A percentile compares a stretch with the other conserved stretches of the same genome.
These are phyloP conservation scores for Porites cylindrica DNA, from an alignment of 92 coral and sea anemone genomes.

Conservation along the genomic window DNA sequence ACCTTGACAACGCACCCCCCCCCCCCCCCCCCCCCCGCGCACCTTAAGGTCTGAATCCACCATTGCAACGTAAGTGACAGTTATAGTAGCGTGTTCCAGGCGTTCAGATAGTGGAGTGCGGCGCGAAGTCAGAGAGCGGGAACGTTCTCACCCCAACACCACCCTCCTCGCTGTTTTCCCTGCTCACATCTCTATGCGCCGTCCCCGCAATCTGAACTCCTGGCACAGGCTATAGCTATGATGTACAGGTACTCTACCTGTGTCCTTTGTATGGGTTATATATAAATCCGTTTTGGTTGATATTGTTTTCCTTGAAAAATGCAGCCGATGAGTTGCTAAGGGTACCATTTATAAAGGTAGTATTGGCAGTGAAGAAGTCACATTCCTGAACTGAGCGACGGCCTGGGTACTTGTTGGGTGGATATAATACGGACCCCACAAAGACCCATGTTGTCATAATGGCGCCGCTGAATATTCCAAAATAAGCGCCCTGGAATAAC, in stretches of 20 bases:
- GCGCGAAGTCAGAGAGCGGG: no score
- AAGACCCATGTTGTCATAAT: constrained; percentile 80
- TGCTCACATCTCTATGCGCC: no score
- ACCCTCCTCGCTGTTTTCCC: no score
- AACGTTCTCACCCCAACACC: no score
- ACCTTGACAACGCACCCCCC: no score
- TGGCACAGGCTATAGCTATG: background rate
- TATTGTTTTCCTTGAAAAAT: background rate
- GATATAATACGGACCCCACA: constrained; percentile 79
- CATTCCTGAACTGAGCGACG: constrained; percentile 75
- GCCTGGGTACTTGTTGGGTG: constrained; percentile 87
- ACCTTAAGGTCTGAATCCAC: no score
- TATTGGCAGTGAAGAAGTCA: constrained; percentile 61
- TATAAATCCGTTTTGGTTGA: constrained; percentile 55
- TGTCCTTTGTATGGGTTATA: constrained; percentile 74
- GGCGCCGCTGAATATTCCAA: constrained; percentile 78
- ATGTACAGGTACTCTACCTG: constrained; percentile 32
- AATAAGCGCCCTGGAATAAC: constrained; percentile 79
- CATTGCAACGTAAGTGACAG: no score
- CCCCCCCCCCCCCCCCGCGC: no score
- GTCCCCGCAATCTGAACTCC: background rate
- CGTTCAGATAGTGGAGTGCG: no score
- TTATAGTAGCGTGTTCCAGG: no score
- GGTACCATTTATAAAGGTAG: constrained; percentile 37
- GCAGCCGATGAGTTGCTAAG: background rate